Evolutionary conservation across 2,797 vertebrate genomes (phyloP).

Genomic region (Peromyscus attwateri): DNA sequence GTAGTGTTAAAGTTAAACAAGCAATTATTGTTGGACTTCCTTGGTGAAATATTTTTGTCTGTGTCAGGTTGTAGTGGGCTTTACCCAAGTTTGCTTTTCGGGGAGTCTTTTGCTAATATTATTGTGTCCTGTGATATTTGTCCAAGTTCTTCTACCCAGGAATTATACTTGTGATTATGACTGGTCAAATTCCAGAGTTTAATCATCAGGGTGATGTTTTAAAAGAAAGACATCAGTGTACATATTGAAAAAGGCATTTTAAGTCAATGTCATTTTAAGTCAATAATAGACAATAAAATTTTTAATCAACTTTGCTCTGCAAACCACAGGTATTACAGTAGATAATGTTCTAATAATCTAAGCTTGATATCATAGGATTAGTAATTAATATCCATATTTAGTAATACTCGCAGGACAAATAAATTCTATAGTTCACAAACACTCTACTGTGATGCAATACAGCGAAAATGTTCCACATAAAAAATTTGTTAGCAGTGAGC

Average conservation of each 20-base stretch:
- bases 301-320: not conserved
- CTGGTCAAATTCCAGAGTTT: not conserved
- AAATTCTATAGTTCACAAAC: not conserved
- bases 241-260: not conserved
- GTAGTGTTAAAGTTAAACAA: not conserved
- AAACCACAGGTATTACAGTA: not conserved
- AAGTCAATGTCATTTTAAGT: not conserved
- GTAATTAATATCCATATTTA: not conserved
- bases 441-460: not conserved
- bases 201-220: not conserved
- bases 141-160: not conserved
- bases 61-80: not conserved
- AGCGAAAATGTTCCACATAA: too few relatives aligned
- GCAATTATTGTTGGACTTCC: not conserved
- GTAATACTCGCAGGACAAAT: not conserved
- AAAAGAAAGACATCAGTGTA: not conserved
- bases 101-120: not conserved
- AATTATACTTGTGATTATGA: not conserved
- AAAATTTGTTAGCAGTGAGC: not conserved
- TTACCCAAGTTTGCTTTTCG: not conserved
- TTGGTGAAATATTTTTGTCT: not conserved
- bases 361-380: not conserved
- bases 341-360: not conserved
- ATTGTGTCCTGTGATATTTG: not conserved
- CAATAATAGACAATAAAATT: not conserved